phyloP scores from a whole-genome alignment of 2,797 vertebrate species.

The Lerista edwardsae region DNA sequence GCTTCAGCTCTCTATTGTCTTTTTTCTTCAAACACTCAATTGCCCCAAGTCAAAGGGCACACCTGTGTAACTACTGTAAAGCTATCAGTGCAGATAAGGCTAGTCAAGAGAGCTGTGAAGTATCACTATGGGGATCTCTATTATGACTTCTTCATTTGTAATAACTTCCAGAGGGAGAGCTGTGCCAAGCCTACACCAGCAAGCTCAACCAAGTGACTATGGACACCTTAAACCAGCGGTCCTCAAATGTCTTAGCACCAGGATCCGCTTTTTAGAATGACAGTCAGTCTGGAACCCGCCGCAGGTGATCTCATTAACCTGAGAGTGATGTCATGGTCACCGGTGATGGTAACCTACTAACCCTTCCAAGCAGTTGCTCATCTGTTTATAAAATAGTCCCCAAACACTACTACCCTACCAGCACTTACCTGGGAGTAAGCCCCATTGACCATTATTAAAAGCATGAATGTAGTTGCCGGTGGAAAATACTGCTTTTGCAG shows the following conservation, averaged over 20 bases:
- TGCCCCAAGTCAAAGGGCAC: not conserved
- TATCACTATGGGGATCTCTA: slow-evolving; percentile 43
- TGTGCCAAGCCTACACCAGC: not conserved
- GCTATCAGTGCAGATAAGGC: fast-evolving
- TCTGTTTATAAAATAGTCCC: no score
- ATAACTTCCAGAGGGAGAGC: not conserved
- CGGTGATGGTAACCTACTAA: no score
- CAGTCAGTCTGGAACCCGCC: no score
- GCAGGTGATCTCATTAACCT: no score
- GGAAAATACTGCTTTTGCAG: not conserved
- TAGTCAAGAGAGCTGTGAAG: fast-evolving
- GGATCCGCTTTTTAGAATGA: no score
- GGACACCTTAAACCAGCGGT: not conserved
- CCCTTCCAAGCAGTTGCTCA: no score
- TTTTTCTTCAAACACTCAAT: not conserved
- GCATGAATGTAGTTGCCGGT: no score
- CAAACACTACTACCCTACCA: no score
- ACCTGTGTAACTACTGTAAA: not conserved
- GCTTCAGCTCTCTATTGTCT: not conserved
- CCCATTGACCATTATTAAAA: no score
- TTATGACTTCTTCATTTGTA: slow-evolving; percentile 20
- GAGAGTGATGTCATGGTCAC: no score
- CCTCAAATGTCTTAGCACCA: no score
- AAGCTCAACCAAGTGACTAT: not conserved
- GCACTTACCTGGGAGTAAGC: no score